Conservation (phyloP, 2,888 invertebrate species). For the Cantharis nigra region DNA sequence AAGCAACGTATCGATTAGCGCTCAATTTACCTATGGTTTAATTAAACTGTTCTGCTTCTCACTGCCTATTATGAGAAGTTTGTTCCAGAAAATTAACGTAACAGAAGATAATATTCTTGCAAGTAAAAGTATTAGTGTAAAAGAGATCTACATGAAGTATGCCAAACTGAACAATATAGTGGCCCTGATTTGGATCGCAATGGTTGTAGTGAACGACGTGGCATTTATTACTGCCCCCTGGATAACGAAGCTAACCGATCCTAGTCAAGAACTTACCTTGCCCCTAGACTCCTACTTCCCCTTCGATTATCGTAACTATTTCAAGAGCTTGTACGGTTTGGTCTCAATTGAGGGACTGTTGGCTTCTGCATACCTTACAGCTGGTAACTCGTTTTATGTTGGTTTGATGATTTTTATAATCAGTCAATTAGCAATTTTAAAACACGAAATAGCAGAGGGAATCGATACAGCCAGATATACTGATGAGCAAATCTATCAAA, state of each 20-base stretch:
- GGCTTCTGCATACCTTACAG: neutral
- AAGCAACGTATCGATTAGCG: neutral
- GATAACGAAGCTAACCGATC: neutral
- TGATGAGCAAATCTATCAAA: neutral
- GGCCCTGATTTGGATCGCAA: neutral
- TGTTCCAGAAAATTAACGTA: neutral
- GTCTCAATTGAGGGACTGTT: neutral
- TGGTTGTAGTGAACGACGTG: rapidly evolving
- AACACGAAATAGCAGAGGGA: neutral
- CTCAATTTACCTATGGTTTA: neutral
- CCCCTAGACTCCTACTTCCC: neutral
- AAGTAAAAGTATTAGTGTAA: neutral
- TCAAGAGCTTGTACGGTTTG: neutral
- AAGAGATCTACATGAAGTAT: neutral
- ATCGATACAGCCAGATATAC: neutral
- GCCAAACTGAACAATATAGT: neutral
- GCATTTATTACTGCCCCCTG: neutral
- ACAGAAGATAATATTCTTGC: neutral
- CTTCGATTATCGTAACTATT: neutral
- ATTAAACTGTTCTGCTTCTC: neutral
- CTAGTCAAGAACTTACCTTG: neutral
- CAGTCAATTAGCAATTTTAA: neutral
- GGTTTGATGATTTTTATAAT: neutral
- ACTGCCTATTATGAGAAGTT: neutral
- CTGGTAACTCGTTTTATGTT: neutral